Percentiles rank a stretch among this genome's conserved stretches.
Conservation (phyloP, 2,113 vertebrate species). For the Notiomystis cincta region DNA sequence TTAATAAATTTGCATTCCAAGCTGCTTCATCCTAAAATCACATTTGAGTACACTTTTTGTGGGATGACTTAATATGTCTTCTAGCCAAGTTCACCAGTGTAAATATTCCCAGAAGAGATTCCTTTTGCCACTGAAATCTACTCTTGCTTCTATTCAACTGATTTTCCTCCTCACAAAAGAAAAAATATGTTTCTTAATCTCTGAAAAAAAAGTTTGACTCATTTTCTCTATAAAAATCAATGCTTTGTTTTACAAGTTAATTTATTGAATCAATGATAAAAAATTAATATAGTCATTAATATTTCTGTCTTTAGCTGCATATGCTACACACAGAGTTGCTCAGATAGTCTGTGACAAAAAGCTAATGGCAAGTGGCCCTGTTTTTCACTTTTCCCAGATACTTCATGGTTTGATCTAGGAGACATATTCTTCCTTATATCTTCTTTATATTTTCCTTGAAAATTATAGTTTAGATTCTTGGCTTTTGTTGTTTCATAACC, state of each 20-base stretch:
- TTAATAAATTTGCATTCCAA: not conserved
- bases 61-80: not conserved
- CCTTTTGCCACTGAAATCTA: not conserved
- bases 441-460: not conserved
- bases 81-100: not conserved
- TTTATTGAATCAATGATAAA: not conserved
- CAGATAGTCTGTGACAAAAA: not conserved
- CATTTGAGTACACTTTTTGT: not conserved
- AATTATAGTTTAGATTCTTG: not conserved
- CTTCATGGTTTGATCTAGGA: not conserved
- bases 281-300: not conserved
- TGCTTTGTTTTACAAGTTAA: not conserved
- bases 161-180: not conserved
- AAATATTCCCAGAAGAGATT: not conserved
- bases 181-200: not conserved
- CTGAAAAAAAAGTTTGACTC: not conserved
- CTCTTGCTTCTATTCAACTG: not conserved
- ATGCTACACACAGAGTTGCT: not conserved
- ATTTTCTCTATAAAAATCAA: not conserved
- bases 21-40: not conserved
- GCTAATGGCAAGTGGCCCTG: accelerated
- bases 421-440: not conserved
- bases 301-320: not conserved
- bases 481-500: not conserved
- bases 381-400: not conserved